phyloP scores from a whole-genome alignment of 2,888 invertebrate species.

The Thyatira batis region DNA sequence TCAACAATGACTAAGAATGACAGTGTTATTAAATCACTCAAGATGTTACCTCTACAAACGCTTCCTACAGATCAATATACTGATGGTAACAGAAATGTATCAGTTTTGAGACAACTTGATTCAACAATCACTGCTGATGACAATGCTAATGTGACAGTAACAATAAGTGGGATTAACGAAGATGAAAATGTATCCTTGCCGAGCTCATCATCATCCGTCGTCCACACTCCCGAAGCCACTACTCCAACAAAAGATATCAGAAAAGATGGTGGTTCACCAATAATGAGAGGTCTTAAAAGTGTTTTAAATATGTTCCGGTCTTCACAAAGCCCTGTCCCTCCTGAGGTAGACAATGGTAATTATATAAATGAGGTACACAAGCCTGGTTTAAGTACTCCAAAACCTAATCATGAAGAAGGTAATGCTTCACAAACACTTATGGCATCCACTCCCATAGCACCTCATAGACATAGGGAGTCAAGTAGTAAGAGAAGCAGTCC shows the following conservation, averaged over 20 bases:
- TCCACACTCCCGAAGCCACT: constrained; percentile 67
- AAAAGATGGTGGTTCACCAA: constrained; percentile 67
- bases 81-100: constrained; percentile 47
- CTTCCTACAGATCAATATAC: constrained; percentile 43
- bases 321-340: constrained; percentile 69
- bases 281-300: constrained; percentile 70
- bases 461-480: constrained; percentile 46
- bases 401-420: constrained; percentile 15
- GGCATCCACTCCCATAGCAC: constrained; percentile 62
- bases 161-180: constrained; percentile 43
- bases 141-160: constrained; percentile 46
- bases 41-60: constrained; percentile 57
- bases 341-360: constrained; percentile 33
- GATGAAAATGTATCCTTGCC: constrained; percentile 62
- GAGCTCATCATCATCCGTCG: constrained; percentile 60
- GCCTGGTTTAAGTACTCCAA: constrained; percentile 8
- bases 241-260: constrained; percentile 67
- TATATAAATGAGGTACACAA: constrained; percentile 16
- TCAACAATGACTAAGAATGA: constrained; percentile 56
- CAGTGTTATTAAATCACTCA: constrained; percentile 46
- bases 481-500: constrained; percentile 59
- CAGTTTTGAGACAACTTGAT: constrained; percentile 46
- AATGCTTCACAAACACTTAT: constrained; percentile 25
- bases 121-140: constrained; percentile 28
- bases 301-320: constrained; percentile 73